Evolutionary conservation across 2,888 invertebrate genomes (phyloP).

Genomic region (Neelides folsomi): DNA sequence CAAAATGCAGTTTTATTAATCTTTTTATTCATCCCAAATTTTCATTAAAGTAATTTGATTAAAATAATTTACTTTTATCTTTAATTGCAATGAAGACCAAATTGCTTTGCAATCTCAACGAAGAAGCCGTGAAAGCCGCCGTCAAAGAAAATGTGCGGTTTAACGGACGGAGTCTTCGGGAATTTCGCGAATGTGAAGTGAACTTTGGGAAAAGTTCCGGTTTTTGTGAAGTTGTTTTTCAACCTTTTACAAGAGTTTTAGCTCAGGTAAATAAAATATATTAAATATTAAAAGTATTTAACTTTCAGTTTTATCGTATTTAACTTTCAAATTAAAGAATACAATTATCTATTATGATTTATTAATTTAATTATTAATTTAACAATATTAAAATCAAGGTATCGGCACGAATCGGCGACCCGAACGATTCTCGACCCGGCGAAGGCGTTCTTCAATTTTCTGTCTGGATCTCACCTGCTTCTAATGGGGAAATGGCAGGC

Average conservation of each 20-base stretch:
- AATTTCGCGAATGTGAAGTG: constrained; percentile 20
- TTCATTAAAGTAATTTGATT: no score
- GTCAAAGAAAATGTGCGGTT: constrained; percentile 24
- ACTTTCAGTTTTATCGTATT: no score
- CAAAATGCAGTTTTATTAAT: no score
- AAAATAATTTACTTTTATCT: no score
- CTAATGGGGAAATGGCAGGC: constrained; percentile 30
- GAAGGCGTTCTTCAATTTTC: constrained; percentile 29
- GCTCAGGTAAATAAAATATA: constrained; percentile 19
- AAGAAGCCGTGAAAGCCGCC: constrained; percentile 13
- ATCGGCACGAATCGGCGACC: constrained; percentile 26
- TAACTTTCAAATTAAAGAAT: background rate
- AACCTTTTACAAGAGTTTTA: constrained; percentile 25
- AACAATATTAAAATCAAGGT: constrained; percentile 11
- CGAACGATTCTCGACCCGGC: constrained; percentile 27
- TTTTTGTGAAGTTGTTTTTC: constrained; percentile 24
- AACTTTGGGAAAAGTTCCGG: constrained; percentile 25
- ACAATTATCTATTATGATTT: background rate
- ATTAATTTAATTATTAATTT: background rate
- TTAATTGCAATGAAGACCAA: constrained; percentile 30
- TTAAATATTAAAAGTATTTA: no score
- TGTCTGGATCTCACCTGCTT: constrained; percentile 30
- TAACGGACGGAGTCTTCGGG: constrained; percentile 17
- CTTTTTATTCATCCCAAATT: no score
- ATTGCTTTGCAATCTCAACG: constrained; percentile 21